Base-by-base conservation (phyloP, 1,140 invertebrate genomes). In the Drosophila saltans region DNA sequence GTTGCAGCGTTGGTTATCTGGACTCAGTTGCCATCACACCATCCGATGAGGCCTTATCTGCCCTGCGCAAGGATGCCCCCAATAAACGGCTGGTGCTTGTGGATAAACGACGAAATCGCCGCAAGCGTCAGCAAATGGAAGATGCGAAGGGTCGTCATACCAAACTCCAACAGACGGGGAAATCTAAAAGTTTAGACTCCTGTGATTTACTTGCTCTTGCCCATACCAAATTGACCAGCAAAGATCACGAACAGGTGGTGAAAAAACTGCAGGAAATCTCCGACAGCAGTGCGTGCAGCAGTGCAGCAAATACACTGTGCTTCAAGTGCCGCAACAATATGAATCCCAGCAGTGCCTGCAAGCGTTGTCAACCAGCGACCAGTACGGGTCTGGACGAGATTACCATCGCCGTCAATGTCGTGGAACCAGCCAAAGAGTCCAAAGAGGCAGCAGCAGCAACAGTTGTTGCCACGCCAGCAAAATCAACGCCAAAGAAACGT, bases 1-100 rank as follows among this genome's bases (percentile, higher is more conserved):
- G 96, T 80, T 97, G 96, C 85, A 97, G 96, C 88, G 96, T 97
- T 1, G 96, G 96, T 1, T 97, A 97, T 80, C 93, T 97, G 64
- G 96, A 97, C 78, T 93, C 96, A 48, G 95, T 97, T 0, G 96
- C 97, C 77, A 93, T 96, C 69, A 94, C 96, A 2, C 95, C 96
- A 10, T 95, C 95, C 24, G 95, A 96, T 68, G 94, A 96, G n/a
- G 95, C 95, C 2, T 66, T 96, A 10, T 93, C 94, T 1, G 95
- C 96, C 78, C 89, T 96, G 8, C 93, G 95, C 1, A 95, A 95
- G 72, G 96, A 96, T 67, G 94, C 95, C 1, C 96, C 96, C 0
- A 94, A 94, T 58, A 96, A 96, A 58, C 93, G 96, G 9, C 92
- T 97, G 1, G 94, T 97, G 6, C 91, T 97, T 33, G 96, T 97